These are phyloP conservation scores for Rhinoderma darwinii DNA, from an alignment of 2,113 vertebrate genomes.

Conservation along the genomic window DNA sequence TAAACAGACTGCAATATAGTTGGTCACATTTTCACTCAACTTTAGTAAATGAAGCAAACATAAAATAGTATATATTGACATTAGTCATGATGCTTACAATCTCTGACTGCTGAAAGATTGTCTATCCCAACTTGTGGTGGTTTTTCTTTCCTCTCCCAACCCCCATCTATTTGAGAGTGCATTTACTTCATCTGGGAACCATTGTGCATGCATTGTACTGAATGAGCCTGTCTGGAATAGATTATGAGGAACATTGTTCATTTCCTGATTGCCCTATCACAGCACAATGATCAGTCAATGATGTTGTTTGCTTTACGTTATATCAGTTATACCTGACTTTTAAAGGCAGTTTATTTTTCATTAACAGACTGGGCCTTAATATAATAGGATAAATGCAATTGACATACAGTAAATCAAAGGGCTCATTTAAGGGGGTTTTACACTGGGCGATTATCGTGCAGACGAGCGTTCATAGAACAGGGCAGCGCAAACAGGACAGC, in stretches of 20 bases:
- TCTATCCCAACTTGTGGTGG: not conserved
- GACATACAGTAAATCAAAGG: no score
- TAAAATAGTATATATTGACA: no score
- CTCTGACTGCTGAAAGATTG: not conserved
- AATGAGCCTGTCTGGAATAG: conserved; percentile 49
- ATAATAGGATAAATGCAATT: not conserved
- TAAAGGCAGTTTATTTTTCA: not conserved
- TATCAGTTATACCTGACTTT: conserved; percentile 2
- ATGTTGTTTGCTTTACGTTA: conserved; percentile 31
- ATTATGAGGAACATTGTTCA: conserved; percentile 46
- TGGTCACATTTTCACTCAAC: no score
- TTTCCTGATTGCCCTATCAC: conserved; percentile 48
- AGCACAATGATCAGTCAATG: conserved; percentile 35
- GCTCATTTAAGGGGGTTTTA: no score
- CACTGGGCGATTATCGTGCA: no score
- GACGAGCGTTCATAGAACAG: no score
- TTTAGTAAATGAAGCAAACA: not conserved
- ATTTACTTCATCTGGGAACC: conserved; percentile 49
- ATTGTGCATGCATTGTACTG: conserved; percentile 46
- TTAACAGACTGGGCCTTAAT: not conserved
- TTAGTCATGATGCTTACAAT: not conserved
- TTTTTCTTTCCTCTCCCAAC: not conserved
- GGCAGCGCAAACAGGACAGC: no score
- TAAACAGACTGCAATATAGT: no score
- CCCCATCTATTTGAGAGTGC: conserved; percentile 15